Conservation (phyloP, 2,888 invertebrate species). For the Lottia scabra region DNA sequence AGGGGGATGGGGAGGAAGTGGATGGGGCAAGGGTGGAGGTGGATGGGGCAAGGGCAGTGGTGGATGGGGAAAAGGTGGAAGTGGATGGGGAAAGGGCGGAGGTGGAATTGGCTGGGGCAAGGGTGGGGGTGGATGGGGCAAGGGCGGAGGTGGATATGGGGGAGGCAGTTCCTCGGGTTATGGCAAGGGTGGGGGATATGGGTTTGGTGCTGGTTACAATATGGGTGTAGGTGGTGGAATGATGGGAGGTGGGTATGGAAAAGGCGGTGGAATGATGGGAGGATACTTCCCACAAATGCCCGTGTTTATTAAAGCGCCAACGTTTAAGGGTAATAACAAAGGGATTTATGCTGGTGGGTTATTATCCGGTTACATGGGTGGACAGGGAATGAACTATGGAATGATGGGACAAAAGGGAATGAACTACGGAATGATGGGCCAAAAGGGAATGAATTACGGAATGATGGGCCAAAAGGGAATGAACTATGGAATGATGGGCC, state of each 20-base stretch:
- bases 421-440: constrained; percentile 3
- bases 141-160: neutral
- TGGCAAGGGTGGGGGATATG: constrained; percentile 3
- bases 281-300: neutral
- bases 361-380: constrained; percentile 1
- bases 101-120: neutral
- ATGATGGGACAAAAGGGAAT: constrained; percentile 8
- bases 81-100: constrained; percentile 19
- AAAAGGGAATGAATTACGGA: neutral
- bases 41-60: neutral
- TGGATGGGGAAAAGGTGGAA: constrained; percentile 7
- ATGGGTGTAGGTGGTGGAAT: neutral
- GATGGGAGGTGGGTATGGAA: neutral
- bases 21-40: constrained; percentile 12
- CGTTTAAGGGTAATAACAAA: neutral
- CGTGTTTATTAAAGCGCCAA: neutral
- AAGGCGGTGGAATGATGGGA: neutral
- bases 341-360: constrained; percentile 3
- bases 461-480: constrained; percentile 7
- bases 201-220: neutral
- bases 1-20: neutral
- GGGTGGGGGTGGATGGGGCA: neutral
- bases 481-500: neutral
- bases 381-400: neutral
- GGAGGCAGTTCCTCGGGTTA: neutral